Conservation (phyloP, 2,888 invertebrate genomes). For the Heliconius ismenius region DNA sequence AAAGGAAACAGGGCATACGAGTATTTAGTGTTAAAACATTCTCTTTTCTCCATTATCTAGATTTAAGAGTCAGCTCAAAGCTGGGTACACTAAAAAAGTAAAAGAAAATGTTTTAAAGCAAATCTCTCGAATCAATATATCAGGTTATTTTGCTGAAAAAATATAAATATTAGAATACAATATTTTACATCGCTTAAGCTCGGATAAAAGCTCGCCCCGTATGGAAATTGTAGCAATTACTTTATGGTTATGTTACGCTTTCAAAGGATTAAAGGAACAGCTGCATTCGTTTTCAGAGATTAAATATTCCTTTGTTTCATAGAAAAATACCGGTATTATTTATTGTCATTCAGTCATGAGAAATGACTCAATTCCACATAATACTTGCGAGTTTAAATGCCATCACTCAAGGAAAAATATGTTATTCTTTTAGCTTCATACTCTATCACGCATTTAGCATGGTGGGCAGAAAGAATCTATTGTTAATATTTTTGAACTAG, state of each 20-base stretch:
- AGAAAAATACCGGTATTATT: conserved; percentile 1
- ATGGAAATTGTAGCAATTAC: conserved; percentile 9
- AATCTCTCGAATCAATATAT: background rate
- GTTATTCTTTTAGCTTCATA: background rate
- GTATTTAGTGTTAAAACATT: background rate
- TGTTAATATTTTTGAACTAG: too few relatives aligned
- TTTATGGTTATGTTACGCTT: conserved; percentile 17
- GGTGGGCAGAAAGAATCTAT: background rate
- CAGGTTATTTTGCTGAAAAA: background rate
- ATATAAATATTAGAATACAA: conserved; percentile 9
- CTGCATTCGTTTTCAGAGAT: conserved; percentile 7
- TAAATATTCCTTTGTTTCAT: background rate
- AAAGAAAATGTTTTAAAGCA: background rate
- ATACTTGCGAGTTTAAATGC: background rate
- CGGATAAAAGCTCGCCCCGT: conserved; percentile 10
- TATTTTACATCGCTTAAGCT: conserved; percentile 7
- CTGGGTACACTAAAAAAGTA: too few relatives aligned
- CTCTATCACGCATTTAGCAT: background rate
- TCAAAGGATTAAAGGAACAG: background rate
- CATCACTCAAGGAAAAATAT: too few relatives aligned
- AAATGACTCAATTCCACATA: background rate
- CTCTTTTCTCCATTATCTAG: background rate
- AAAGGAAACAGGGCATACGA: background rate
- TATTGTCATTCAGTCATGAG: background rate
- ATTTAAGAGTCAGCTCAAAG: background rate